Conservation (phyloP, 1,140 invertebrate species). For the Adoxophyes honmai region DNA sequence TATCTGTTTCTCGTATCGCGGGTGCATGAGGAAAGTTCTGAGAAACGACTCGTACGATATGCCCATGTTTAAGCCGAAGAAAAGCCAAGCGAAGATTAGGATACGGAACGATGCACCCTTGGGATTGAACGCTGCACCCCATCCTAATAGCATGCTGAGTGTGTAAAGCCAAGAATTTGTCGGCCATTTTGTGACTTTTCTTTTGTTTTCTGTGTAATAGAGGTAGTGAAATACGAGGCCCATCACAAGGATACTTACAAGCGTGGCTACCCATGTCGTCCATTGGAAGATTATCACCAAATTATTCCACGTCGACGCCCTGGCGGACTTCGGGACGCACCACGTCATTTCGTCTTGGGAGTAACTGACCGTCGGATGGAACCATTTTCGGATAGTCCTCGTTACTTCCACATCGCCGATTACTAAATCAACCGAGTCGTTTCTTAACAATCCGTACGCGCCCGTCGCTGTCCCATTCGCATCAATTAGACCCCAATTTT, state of each 20-base stretch:
- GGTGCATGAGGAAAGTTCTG: slow-evolving; percentile 73
- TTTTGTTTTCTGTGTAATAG: slow-evolving; percentile 53
- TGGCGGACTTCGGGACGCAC: slow-evolving; percentile 62
- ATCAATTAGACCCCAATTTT: slow-evolving; percentile 65
- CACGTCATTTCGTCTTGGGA: slow-evolving; percentile 74
- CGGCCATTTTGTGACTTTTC: slow-evolving; percentile 61
- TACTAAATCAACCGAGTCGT: slow-evolving; percentile 59
- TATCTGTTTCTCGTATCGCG: slow-evolving; percentile 72
- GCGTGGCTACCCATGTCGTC: slow-evolving; percentile 66
- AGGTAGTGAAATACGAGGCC: slow-evolving; percentile 65
- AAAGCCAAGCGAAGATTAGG: slow-evolving; percentile 67
- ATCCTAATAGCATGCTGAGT: slow-evolving; percentile 70
- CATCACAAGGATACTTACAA: slow-evolving; percentile 53
- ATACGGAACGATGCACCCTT: slow-evolving; percentile 65
- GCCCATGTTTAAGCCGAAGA: slow-evolving; percentile 71
- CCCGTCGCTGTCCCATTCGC: slow-evolving; percentile 56
- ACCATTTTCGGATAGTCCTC: slow-evolving; percentile 62
- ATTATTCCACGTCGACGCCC: slow-evolving; percentile 67
- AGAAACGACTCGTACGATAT: slow-evolving; percentile 74
- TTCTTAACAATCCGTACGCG: slow-evolving; percentile 49
- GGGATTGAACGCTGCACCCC: slow-evolving; percentile 62
- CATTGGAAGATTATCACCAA: slow-evolving; percentile 71
- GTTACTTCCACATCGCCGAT: slow-evolving; percentile 73
- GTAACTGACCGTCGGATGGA: slow-evolving; percentile 66
- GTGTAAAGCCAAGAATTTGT: slow-evolving; percentile 71